Evolutionary conservation across 2,888 invertebrate genomes (phyloP).

Genomic region (Serrognathus titanus): DNA sequence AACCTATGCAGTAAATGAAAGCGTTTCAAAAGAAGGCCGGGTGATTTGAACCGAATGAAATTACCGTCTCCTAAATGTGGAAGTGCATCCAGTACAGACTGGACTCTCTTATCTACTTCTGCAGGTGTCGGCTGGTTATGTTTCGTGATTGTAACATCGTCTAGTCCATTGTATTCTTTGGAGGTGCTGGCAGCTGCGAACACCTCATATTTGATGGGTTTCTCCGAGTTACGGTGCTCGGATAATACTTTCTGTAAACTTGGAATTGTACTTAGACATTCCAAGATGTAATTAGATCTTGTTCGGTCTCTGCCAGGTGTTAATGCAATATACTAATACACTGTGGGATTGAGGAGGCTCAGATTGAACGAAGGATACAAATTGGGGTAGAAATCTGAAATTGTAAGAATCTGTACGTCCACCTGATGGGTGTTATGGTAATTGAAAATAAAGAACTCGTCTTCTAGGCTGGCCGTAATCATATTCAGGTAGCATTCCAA

Average conservation of each 20-base stretch:
- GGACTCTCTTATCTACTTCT: constrained; percentile 47
- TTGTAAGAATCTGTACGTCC: constrained; percentile 39
- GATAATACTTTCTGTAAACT: constrained; percentile 16
- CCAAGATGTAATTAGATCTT: constrained; percentile 40
- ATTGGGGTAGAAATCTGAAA: constrained; percentile 38
- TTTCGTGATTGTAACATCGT: background rate
- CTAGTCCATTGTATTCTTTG: constrained; percentile 6
- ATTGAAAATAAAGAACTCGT: constrained; percentile 46
- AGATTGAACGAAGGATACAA: constrained; percentile 26
- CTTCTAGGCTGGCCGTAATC: constrained; percentile 40
- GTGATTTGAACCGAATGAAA: constrained; percentile 1
- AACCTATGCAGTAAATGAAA: constrained; percentile 39
- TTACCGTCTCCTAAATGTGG: constrained; percentile 76
- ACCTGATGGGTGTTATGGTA: constrained; percentile 41
- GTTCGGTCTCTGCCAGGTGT: constrained; percentile 38
- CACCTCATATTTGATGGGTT: background rate
- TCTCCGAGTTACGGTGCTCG: background rate
- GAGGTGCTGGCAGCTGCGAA: background rate
- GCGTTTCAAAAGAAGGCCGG: background rate
- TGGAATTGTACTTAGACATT: constrained; percentile 36
- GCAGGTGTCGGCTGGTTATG: constrained; percentile 20
- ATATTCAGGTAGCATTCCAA: constrained; percentile 41
- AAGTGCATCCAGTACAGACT: constrained; percentile 57
- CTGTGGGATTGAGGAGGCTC: background rate
- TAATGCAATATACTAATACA: background rate